Base-by-base conservation (phyloP, 2,888 invertebrate species). In the Lingula anatina region DNA sequence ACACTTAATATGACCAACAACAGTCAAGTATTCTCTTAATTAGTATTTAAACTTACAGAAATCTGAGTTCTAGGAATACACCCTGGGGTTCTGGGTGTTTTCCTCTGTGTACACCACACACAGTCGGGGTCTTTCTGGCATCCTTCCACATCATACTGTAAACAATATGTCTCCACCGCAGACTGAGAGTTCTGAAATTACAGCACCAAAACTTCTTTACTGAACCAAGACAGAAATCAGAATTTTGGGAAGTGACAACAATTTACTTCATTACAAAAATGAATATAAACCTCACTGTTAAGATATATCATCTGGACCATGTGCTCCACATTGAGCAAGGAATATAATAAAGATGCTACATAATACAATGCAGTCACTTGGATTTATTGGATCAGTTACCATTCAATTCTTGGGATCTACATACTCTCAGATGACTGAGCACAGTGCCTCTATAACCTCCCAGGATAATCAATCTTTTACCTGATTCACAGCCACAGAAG, bases 401-500 rank as follows among this genome's bases (percentile, higher is more conserved):
- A n/a, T n/a, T n/a, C n/a, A n/a, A n/a, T n/a, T n/a, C n/a, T n/a
- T n/a, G 92, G 44, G 92, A 83, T 15, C 88, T 87, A 67, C 89
- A 94, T 0, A 90, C 91, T 60, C 91, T 80, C 0, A 94, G 81
- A 78, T 93, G 91, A 23, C 73, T 75, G 68, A 90, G 89, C 0
- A 93, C 90, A 73, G 90, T 89, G 9, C 94, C 94, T 69, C 91
- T 90, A 76, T 93, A 95, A 36, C 94, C 94, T 1, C 94, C 94
- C 21, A 85, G 85, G 49, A 95, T 83, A 1, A 94, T 78, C n/a
- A n/a, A n/a, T n/a, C n/a, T n/a, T n/a, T n/a, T n/a, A 74, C 74
- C 60, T 59, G 47, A 48, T 65, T 61, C 21, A 61, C 60, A 20
- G 70, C 62, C 3, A 75, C 56, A 21, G 60, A 60, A 48, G 87